Base-by-base conservation (phyloP, 2,888 invertebrate species). In the Scelioninae gen. 1 region DNA sequence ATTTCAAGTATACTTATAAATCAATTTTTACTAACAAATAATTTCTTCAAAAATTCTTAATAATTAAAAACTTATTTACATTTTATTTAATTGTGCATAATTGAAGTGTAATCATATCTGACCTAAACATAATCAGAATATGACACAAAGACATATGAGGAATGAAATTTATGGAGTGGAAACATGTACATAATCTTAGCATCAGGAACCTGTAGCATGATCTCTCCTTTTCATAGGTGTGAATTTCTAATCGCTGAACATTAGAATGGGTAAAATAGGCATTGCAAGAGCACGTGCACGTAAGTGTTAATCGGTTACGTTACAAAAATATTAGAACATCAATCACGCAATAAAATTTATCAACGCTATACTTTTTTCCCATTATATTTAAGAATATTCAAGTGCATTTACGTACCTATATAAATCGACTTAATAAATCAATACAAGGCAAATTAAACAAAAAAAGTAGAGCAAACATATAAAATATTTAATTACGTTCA, bases 321-420 rank as follows among this genome's bases (percentile, higher is more conserved):
- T 78, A 78, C 71, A 63, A 78, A 78, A 78, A 78, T 78, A 71
- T 69, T n/a, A 49, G 69, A 78, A 78, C 71, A 78, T 78, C 71
- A 78, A 78, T 78, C 78, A 78, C 32, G 56, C 69, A 49, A 56
- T 47, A 32, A 78, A 78, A 53, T 78, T 78, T 78, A 78, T 78
- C 55, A 69, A 77, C 55, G 55, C 55, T 77, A 69, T 55, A 0
- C 16, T 62, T 68, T 74, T 75, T 58, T 15, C 16, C 43, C 23
- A 23, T 23, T 23, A 23, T 23, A 23, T 23, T 23, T 23, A 23
- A 23, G 23, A 23, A 23, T 38, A 51, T 66, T 69, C 62, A 31
- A 11, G 43, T 40, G 38, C 62, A 62, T 77, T 53, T 62, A 62
- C 63, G 47, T 63, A 56, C 32, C 62, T 63, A 71, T 71, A 62